Percentiles rank a stretch among this genome's conserved stretches.
Conservation (phyloP, 2,888 invertebrate species). For the Apamea crenata region DNA sequence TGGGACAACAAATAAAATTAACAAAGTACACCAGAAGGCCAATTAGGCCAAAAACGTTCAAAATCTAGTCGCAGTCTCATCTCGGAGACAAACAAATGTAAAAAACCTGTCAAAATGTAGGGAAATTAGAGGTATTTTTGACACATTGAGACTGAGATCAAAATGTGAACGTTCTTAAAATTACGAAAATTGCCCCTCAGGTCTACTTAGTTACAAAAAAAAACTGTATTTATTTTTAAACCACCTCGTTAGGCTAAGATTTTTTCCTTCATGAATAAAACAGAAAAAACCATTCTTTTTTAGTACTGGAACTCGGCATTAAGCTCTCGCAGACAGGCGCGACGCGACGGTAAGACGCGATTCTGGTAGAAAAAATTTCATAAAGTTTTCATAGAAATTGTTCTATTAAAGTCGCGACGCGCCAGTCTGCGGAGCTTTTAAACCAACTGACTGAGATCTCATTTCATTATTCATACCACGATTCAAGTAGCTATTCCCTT, state of each 20-base stretch:
- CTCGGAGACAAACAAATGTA: too few species aligned
- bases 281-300: background rate
- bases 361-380: background rate
- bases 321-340: background rate
- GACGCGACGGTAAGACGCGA: background rate
- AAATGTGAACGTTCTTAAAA: too few species aligned
- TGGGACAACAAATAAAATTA: too few species aligned
- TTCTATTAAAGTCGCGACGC: background rate
- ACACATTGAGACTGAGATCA: too few species aligned
- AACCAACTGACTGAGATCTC: conserved; percentile 3
- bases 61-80: too few species aligned
- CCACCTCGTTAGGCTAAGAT: background rate
- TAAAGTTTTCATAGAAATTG: background rate
- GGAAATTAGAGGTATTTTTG: too few species aligned
- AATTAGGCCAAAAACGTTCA: too few species aligned
- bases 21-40: too few species aligned
- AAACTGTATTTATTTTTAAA: background rate
- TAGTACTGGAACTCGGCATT: background rate
- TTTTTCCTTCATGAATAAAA: background rate
- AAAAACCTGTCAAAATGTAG: too few species aligned
- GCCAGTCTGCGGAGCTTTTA: background rate
- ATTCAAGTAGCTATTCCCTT: conserved; percentile 46
- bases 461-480: conserved; percentile 45
- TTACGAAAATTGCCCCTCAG: too few species aligned
- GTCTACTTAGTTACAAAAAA: background rate